Evolutionary conservation across 1,140 invertebrate genomes (phyloP), one percentile per base, ranked within the genome.

Genomic region (Macrosteles quadrilineatus): DNA sequence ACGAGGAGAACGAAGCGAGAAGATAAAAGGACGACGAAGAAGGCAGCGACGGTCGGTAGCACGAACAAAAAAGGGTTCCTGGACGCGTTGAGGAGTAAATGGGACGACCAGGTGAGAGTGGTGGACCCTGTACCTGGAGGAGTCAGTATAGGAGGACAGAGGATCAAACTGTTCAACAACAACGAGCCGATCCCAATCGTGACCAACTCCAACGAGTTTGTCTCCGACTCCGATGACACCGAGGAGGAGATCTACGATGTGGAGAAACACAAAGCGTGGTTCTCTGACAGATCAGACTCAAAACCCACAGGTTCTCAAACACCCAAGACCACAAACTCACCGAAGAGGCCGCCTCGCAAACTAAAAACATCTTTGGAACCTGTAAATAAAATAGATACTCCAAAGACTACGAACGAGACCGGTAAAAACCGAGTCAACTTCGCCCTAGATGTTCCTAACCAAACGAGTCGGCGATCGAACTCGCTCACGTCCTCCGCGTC

Each of bases 131-230:
- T 79, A 71, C 40, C 75, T 76, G 2, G 77, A 80, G 17, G 81
- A 78, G 57, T 75, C 3, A 81, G 81, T 19, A 82, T 83, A n/a
- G 81, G 82, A 0, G 82, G 82, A 1, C 82, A 83, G 27, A 76
- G 81, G 21, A 82, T 83, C 53, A 70, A 81, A 1, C 77, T 83
- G 1, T 83, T 83, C 73, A 82, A 78, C 73, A 80, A 82, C 31
- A 76, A 76, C 0, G 70, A 77, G 0, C 31, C 73, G 77, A 6
- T 79, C 77, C 27, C n/a, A 1, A n/a, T 55, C 11, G 43, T 29
- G 21, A n/a, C 12, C 50, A 19, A 23, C n/a, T 12, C 25, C 0
- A 68, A 62, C 43, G 71, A 69, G 17, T 69, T 64, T 40, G 47
- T 69, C 2, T 55, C 47, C 47, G 71, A 72, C 50, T 45, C 57